phyloP scores from a whole-genome alignment of 2,113 vertebrate species.

The Cochlearius cochlearius region DNA sequence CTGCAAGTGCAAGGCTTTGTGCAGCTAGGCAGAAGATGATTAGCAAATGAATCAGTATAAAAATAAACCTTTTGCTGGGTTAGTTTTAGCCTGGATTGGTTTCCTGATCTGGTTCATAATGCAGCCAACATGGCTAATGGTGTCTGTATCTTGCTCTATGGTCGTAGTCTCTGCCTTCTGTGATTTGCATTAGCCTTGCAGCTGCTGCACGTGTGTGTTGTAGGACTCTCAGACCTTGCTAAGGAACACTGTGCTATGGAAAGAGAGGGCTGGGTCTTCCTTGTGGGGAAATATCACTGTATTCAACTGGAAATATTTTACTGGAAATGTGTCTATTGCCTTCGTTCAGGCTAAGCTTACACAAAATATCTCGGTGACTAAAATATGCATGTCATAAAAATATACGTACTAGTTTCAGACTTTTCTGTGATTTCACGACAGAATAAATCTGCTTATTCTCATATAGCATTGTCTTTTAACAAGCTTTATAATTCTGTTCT shows the following conservation, averaged over 20 bases:
- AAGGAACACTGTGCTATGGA: slow-evolving; percentile 63
- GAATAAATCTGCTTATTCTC: not conserved
- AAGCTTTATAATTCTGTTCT: not conserved
- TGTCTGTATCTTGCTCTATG: not conserved
- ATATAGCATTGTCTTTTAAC: not conserved
- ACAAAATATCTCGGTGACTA: not conserved
- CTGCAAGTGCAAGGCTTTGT: not conserved
- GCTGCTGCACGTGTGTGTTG: slow-evolving; percentile 33
- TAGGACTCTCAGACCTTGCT: not conserved
- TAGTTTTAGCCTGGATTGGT: slow-evolving; percentile 26
- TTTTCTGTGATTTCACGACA: not conserved
- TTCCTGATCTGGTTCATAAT: slow-evolving; percentile 33
- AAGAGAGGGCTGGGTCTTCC: slow-evolving; percentile 49
- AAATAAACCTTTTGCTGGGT: slow-evolving; percentile 15
- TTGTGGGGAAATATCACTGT: slow-evolving; percentile 27
- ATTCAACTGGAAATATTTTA: slow-evolving; percentile 52
- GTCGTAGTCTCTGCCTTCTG: slow-evolving; percentile 11
- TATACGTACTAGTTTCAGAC: not conserved
- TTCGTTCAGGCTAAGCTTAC: not conserved
- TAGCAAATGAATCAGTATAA: slow-evolving; percentile 15
- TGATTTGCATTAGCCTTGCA: slow-evolving; percentile 58
- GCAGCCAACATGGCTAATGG: slow-evolving; percentile 20
- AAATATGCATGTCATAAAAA: slow-evolving; percentile 11
- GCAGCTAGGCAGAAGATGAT: not conserved
- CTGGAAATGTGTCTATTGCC: slow-evolving; percentile 41